Evolutionary conservation across 2,888 invertebrate genomes (phyloP), one percentile per base, ranked within the genome.

Genomic region (Nowickia ferox): DNA sequence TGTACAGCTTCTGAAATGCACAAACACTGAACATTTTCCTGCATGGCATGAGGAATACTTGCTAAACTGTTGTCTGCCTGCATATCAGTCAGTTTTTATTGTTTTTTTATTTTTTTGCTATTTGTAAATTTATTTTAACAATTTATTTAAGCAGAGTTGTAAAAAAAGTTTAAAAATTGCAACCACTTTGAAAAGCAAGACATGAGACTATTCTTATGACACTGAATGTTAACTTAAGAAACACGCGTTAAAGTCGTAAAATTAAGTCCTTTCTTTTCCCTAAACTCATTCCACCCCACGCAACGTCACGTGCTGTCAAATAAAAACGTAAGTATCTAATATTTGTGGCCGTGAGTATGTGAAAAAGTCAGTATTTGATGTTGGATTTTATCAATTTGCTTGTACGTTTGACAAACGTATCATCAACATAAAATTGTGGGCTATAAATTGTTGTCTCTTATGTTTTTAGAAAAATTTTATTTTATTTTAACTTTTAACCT

Each of bases 191-290:
- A 59, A 71, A 51, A 19, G 69, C 71, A 63, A 69, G n/a, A 57
- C 30, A 63, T 48, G 51, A 8, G 53, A 72, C 30, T 17, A 48
- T 61, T 17, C 51, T 30, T n/a, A 74, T 63, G 74, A 59, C 61
- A 38, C 19, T 40, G 57, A 57, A 22, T 76, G 22, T 15, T 68
- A 75, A 42, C 69, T 85, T 78, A 82, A 75, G 63, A 44, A 82
- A 79, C 82, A 82, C 79, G 69, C 79, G 78, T 79, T 59, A 44
- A 17, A 63, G 79, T 79, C 79, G 30, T 86, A 79, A 86, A 86
- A 19, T 85, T 79, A 68, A 85, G 79, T 83, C 66, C 46, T 48
- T 63, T 63, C 6, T 66, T 66, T 61, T 13, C 38, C 44, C 22
- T 57, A 30, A 72, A 46, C 46, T 46, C 38, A 51, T n/a, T 30